phyloP scores from a whole-genome alignment of 2,888 invertebrate genomes.

The Drosophila nigritarsus region DNA sequence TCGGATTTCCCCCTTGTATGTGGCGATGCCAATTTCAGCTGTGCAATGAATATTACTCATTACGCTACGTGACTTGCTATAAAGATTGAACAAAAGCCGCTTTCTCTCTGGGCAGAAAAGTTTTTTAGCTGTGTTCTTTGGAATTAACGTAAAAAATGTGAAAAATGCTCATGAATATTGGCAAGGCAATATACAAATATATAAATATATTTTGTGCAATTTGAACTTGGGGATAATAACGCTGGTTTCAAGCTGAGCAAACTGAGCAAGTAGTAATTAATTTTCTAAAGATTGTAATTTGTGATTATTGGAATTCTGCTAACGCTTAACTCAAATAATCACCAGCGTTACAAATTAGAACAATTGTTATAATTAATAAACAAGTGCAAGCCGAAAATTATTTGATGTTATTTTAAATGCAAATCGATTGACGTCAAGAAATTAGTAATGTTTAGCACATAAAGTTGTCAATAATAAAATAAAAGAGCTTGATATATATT shows the following conservation, averaged over 20 bases:
- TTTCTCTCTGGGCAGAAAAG: constrained; percentile 1
- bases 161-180: constrained; percentile 22
- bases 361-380: background rate
- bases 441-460: background rate
- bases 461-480: background rate
- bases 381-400: background rate
- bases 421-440: background rate
- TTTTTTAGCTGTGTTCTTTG: constrained; percentile 46
- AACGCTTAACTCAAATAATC: constrained; percentile 6
- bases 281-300: constrained; percentile 4
- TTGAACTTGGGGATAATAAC: background rate
- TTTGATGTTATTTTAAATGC: background rate
- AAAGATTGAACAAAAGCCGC: constrained; percentile 7
- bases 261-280: background rate
- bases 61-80: constrained; percentile 46
- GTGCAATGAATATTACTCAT: constrained; percentile 50
- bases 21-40: constrained; percentile 27
- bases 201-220: no score
- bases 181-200: background rate
- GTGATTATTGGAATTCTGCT: background rate
- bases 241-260: background rate
- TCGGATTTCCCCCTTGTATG: constrained; percentile 50
- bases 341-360: constrained; percentile 1
- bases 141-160: constrained; percentile 43
- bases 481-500: background rate